A percentile compares a stretch with the other conserved stretches of the same genome.
phyloP scores from a whole-genome alignment of 2,113 vertebrate species.

The Siniperca knerii region DNA sequence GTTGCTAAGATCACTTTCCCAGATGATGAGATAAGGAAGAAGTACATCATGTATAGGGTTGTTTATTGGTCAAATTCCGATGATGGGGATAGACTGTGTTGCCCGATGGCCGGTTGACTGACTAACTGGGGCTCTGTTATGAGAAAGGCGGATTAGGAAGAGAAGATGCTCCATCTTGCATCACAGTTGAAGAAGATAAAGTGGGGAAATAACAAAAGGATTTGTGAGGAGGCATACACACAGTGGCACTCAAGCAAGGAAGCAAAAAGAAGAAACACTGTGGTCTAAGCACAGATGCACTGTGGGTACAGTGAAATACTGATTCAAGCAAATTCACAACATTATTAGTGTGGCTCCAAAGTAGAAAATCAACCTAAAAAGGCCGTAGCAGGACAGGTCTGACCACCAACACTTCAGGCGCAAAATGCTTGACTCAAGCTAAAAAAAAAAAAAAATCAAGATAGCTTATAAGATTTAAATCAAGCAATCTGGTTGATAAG shows the following conservation, averaged over 20 bases:
- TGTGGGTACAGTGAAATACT: slow-evolving; percentile 2
- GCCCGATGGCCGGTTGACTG: slow-evolving; percentile 61
- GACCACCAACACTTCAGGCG: slow-evolving; percentile 42
- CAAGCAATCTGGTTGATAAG: slow-evolving; percentile 39
- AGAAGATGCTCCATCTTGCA: slow-evolving; percentile 46
- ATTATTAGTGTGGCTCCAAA: slow-evolving; percentile 11
- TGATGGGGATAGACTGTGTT: slow-evolving; percentile 18
- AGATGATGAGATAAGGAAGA: slow-evolving; percentile 73
- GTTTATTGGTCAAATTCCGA: slow-evolving; percentile 53
- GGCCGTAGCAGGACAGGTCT: background rate
- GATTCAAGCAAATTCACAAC: slow-evolving; percentile 21
- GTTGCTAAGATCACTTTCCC: slow-evolving; percentile 56
- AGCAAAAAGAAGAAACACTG: slow-evolving; percentile 21
- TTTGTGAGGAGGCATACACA: slow-evolving; percentile 38
- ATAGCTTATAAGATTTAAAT: slow-evolving; percentile 38
- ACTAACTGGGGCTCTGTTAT: slow-evolving; percentile 67
- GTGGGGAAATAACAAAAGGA: slow-evolving; percentile 41
- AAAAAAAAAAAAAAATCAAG: background rate
- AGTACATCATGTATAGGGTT: slow-evolving; percentile 19
- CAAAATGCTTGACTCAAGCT: slow-evolving; percentile 12
- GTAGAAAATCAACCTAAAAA: slow-evolving; percentile 1
- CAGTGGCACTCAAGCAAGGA: slow-evolving; percentile 43
- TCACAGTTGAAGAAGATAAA: slow-evolving; percentile 54
- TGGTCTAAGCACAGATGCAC: slow-evolving; percentile 4
- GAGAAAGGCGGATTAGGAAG: slow-evolving; percentile 62